Conservation (phyloP, 2,113 vertebrate genomes). For the Tenebrosternarchus preto region DNA sequence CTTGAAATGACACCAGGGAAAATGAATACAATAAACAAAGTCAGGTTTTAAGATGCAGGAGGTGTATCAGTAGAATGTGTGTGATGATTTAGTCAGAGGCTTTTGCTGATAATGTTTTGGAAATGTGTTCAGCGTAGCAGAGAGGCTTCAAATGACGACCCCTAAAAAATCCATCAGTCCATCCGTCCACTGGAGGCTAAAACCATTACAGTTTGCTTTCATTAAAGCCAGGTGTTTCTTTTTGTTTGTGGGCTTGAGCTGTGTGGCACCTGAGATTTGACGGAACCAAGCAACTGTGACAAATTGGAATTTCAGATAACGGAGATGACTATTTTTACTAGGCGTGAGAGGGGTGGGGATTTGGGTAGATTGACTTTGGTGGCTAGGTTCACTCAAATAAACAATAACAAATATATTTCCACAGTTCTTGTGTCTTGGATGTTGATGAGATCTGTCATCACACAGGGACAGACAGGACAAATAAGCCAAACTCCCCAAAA, state of each 20-base stretch:
- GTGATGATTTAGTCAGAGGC: background rate
- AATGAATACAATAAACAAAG: conserved; percentile 7
- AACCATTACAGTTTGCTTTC: conserved; percentile 12
- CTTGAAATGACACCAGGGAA: background rate
- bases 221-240: conserved; percentile 55
- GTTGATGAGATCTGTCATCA: conserved; percentile 75
- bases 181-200: background rate
- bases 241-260: conserved; percentile 24
- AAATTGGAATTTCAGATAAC: conserved; percentile 74
- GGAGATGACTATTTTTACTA: conserved; percentile 70
- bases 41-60: conserved; percentile 9
- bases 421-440: conserved; percentile 66
- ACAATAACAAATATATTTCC: conserved; percentile 60
- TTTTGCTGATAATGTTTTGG: background rate
- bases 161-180: background rate
- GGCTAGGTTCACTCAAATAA: conserved; percentile 66
- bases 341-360: conserved; percentile 62
- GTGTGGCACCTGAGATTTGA: conserved; percentile 48
- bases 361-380: conserved; percentile 64
- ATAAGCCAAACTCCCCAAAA: conserved; percentile 58
- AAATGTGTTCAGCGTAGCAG: background rate
- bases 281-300: conserved; percentile 70
- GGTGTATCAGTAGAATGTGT: background rate
- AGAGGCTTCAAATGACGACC: background rate
- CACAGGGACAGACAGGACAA: conserved; percentile 68